Evolutionary conservation across 2,888 invertebrate genomes (phyloP).

Genomic region (Junonia oenone): DNA sequence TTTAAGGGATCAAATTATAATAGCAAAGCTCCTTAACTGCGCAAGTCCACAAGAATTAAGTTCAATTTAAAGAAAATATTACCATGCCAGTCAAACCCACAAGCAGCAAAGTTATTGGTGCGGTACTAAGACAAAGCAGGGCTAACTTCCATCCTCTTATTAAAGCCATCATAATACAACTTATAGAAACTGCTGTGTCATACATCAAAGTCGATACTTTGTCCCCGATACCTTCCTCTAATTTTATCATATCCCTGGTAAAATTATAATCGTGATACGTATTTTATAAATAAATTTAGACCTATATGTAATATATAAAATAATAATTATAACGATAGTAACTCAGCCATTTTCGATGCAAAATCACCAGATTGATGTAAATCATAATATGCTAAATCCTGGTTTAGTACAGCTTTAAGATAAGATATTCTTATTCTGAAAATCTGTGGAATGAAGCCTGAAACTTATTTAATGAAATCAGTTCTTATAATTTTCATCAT

Average conservation of each 20-base stretch:
- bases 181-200: constrained; percentile 82
- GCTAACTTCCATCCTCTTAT: constrained; percentile 89
- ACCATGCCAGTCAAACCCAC: constrained; percentile 82
- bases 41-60: no score
- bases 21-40: no score
- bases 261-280: background rate
- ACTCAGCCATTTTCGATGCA: constrained; percentile 87
- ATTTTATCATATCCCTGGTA: constrained; percentile 83
- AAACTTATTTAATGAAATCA: background rate
- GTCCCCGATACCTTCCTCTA: constrained; percentile 90
- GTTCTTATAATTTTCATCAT: no score
- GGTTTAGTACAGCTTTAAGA: constrained; percentile 81
- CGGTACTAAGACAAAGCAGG: constrained; percentile 84
- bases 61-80: background rate
- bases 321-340: background rate
- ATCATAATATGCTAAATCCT: constrained; percentile 86
- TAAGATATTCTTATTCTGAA: constrained; percentile 81
- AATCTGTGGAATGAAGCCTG: constrained; percentile 53
- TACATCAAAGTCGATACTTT: constrained; percentile 86
- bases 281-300: background rate
- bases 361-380: constrained; percentile 84
- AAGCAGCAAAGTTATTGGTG: constrained; percentile 82
- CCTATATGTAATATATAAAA: background rate
- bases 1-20: no score
- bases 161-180: constrained; percentile 83